phyloP scores from a whole-genome alignment of 2,797 vertebrate genomes.

The Cyclopterus lumpus region DNA sequence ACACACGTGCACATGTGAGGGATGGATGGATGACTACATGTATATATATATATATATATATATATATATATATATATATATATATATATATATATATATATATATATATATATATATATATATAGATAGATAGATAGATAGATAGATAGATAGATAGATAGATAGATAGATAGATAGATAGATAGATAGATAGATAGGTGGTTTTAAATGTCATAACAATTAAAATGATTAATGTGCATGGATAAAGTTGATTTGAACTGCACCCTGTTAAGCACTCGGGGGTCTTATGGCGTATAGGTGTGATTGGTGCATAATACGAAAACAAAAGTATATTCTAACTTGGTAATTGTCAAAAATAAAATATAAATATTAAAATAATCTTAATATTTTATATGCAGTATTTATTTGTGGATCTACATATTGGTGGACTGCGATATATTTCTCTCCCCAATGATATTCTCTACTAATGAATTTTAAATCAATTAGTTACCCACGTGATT shows the following conservation, averaged over 20 bases:
- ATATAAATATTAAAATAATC: not conserved
- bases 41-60: constrained; percentile 33
- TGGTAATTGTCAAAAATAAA: not conserved
- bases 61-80: constrained; percentile 34
- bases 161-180: not conserved
- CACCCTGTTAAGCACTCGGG: not conserved
- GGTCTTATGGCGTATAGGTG: constrained; percentile 4
- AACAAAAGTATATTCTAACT: not conserved
- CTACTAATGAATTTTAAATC: constrained; percentile 68
- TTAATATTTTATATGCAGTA: not conserved
- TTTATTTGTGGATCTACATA: not conserved
- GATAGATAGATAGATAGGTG: not conserved
- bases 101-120: constrained; percentile 45
- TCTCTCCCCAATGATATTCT: constrained; percentile 14
- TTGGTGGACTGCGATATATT: not conserved
- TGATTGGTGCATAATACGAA: not conserved
- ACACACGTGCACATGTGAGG: constrained; percentile 4
- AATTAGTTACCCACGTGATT: constrained; percentile 58
- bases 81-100: constrained; percentile 36
- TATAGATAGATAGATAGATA: constrained; percentile 43
- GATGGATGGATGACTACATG: not conserved
- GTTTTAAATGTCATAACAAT: not conserved
- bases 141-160: not conserved
- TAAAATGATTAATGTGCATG: not conserved
- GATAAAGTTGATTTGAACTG: constrained; percentile 2